Conservation (phyloP, 2,888 invertebrate genomes). For the Celastrina argiolus region DNA sequence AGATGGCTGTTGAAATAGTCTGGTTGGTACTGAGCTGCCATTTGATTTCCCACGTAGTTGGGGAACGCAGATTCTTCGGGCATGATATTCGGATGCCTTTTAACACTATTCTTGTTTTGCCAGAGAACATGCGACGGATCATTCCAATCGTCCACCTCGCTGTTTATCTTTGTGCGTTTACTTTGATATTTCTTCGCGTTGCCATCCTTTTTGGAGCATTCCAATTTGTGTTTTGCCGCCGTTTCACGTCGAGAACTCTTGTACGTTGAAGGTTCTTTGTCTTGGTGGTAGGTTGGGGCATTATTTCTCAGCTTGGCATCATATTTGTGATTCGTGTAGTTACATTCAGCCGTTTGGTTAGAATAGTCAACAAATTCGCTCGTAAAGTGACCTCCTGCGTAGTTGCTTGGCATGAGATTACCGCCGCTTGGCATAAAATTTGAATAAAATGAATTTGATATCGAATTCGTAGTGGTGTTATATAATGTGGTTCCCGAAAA, state of each 20-base stretch:
- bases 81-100: conserved; percentile 58
- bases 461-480: conserved; percentile 66
- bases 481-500: conserved; percentile 67
- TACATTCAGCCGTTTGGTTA: conserved; percentile 64
- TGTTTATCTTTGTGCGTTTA: conserved; percentile 57
- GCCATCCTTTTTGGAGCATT: conserved; percentile 67
- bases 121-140: conserved; percentile 58
- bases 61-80: conserved; percentile 62
- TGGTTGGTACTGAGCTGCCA: conserved; percentile 63
- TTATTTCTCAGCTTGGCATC: conserved; percentile 67
- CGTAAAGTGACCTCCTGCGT: conserved; percentile 58
- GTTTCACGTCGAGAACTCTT: conserved; percentile 62
- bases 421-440: conserved; percentile 67
- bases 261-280: conserved; percentile 53
- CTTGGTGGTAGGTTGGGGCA: conserved; percentile 50
- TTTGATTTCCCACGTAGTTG: conserved; percentile 65
- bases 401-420: conserved; percentile 65
- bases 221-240: conserved; percentile 65
- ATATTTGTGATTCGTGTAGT: conserved; percentile 65
- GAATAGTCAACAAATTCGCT: conserved; percentile 65
- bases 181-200: conserved; percentile 65
- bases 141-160: conserved; percentile 64
- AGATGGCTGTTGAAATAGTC: conserved; percentile 68
- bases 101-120: conserved; percentile 60
- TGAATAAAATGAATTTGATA: conserved; percentile 69